phyloP scores from a whole-genome alignment of 1,140 invertebrate genomes.

The Radopholus similis region DNA sequence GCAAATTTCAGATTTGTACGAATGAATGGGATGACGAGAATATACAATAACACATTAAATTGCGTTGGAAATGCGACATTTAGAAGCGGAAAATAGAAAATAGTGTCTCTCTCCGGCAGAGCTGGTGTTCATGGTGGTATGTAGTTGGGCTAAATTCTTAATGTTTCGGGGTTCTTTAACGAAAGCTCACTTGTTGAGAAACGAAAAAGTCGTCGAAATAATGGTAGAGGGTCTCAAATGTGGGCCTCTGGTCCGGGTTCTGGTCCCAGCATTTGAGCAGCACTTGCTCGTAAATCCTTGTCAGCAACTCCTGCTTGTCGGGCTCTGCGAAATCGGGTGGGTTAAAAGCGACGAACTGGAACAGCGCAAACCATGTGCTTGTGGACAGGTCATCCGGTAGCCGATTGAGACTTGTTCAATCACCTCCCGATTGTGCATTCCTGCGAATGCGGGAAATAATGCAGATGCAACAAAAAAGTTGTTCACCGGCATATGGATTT shows the following conservation, averaged over 20 bases:
- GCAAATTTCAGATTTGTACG: too few relatives aligned
- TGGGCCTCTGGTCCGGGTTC: constrained; percentile 84
- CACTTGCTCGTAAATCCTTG: constrained; percentile 77
- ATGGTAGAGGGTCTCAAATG: constrained; percentile 93
- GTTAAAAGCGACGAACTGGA: background rate
- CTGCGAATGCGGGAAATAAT: background rate
- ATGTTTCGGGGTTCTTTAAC: too few relatives aligned
- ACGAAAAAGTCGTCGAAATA: constrained; percentile 96
- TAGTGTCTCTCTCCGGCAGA: background rate
- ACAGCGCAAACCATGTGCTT: constrained; percentile 34
- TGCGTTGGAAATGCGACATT: too few relatives aligned
- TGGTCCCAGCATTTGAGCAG: constrained; percentile 89
- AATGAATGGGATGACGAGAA: too few relatives aligned
- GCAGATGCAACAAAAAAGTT: constrained; percentile 21
- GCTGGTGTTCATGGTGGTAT: constrained; percentile 32
- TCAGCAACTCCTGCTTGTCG: constrained; percentile 67
- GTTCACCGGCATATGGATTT: constrained; percentile 72
- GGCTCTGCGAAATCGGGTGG: constrained; percentile 64
- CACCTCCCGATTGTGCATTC: constrained; percentile 86
- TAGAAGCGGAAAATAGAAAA: too few relatives aligned
- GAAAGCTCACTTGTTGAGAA: too few relatives aligned
- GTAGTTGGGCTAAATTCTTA: constrained; percentile 54
- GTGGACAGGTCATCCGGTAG: constrained; percentile 83
- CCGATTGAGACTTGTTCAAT: constrained; percentile 90
- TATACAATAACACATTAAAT: too few relatives aligned